Evolutionary conservation across 2,113 vertebrate genomes (phyloP).

Genomic region (Falco punctatus): DNA sequence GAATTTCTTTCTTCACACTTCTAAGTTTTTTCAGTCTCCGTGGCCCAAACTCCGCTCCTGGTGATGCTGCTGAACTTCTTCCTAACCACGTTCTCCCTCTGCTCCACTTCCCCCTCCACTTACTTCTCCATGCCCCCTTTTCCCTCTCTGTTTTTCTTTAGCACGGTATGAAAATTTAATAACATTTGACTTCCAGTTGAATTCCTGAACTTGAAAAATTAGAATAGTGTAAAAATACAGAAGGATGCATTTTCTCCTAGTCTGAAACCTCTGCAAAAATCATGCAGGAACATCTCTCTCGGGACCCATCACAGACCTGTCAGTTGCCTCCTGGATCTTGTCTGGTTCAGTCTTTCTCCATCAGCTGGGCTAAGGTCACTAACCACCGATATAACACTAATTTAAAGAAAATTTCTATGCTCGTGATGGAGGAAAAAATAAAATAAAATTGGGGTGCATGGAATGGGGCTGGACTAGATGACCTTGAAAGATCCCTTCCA

Average conservation of each 20-base stretch:
- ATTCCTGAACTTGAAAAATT: neutral
- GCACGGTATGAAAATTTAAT: rapidly evolving
- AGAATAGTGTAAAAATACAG: neutral
- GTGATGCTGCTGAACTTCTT: neutral
- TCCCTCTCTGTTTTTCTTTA: neutral
- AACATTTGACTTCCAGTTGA: neutral
- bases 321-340: too few species aligned
- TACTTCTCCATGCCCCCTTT: neutral
- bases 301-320: neutral
- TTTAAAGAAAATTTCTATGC: neutral
- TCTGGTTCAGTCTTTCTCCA: neutral
- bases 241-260: too few species aligned
- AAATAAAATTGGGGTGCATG: neutral
- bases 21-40: neutral
- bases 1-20: neutral
- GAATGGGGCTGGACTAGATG: neutral
- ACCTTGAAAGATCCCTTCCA: neutral
- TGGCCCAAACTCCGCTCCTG: neutral
- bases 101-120: neutral
- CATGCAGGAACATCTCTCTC: too few species aligned
- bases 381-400: neutral
- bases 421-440: neutral
- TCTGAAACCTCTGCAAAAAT: neutral
- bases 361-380: neutral
- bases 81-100: neutral